Conservation (phyloP, 1,140 invertebrate genomes). For the Hydropsyche tenuis region DNA sequence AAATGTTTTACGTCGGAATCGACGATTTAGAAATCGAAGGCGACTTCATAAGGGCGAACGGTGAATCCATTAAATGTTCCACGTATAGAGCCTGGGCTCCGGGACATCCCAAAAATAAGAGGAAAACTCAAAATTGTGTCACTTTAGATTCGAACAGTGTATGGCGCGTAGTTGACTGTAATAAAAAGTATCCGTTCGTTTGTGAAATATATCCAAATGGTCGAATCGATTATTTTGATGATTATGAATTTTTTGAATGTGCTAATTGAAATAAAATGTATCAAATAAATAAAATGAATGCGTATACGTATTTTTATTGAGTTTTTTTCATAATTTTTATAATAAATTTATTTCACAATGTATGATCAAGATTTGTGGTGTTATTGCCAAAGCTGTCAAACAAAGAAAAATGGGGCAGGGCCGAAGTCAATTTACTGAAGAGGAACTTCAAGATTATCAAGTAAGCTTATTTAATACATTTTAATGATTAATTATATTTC, state of each 20-base stretch:
- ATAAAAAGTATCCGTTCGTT: constrained; percentile 60
- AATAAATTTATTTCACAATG: background rate
- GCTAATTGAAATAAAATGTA: background rate
- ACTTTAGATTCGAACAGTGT: constrained; percentile 61
- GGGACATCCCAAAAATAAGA: constrained; percentile 63
- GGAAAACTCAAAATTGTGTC: constrained; percentile 63
- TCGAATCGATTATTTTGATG: constrained; percentile 51
- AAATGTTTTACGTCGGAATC: constrained; percentile 65
- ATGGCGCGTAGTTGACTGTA: constrained; percentile 67
- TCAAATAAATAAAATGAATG: background rate
- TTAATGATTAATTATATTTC: no score
- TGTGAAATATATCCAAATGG: constrained; percentile 67
- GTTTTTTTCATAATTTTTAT: background rate
- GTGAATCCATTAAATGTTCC: constrained; percentile 64
- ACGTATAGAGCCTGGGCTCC: constrained; percentile 70
- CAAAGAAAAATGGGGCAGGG: constrained; percentile 81
- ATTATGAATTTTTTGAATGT: constrained; percentile 25
- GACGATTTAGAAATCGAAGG: constrained; percentile 57
- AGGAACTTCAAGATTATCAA: constrained; percentile 90
- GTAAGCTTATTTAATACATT: constrained; percentile 58
- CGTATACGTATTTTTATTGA: background rate
- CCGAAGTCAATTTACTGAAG: constrained; percentile 82
- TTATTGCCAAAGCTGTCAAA: background rate
- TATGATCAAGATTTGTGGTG: background rate
- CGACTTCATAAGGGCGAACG: constrained; percentile 60